These are phyloP conservation scores for Ceyx cyanopectus DNA, from an alignment of 2,113 vertebrate genomes.

Conservation along the genomic window DNA sequence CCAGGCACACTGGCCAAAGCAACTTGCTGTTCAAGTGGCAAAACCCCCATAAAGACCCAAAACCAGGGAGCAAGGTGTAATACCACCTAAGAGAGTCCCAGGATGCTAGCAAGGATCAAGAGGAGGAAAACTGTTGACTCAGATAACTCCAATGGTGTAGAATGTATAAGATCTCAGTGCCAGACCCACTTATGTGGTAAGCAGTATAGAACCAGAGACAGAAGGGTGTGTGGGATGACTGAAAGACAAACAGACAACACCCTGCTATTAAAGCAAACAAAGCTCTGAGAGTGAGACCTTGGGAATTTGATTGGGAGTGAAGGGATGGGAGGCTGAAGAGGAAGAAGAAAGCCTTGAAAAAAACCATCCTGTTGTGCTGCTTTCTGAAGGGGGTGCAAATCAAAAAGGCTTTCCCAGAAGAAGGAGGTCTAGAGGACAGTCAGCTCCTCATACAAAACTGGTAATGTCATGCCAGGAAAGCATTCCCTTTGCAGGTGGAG, in stretches of 20 bases:
- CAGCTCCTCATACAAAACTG: background rate
- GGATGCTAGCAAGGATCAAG: background rate
- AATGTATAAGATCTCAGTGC: background rate
- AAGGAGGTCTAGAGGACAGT: background rate
- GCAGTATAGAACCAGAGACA: background rate
- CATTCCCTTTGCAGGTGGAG: background rate
- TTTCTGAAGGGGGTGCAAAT: background rate
- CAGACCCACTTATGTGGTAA: background rate
- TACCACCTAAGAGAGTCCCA: background rate
- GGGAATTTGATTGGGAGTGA: background rate
- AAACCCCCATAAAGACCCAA: background rate
- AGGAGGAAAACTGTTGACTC: background rate
- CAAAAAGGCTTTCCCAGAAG: background rate
- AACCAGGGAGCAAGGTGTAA: background rate
- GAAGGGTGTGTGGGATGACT: background rate
- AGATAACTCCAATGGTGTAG: background rate
- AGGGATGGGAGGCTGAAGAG: background rate
- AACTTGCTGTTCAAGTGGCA: accelerated
- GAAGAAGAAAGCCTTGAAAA: background rate
- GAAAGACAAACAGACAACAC: background rate
- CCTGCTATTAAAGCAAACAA: background rate
- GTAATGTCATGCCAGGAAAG: background rate
- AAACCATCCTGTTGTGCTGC: background rate
- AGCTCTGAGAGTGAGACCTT: background rate
- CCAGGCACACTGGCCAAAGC: accelerated